phyloP scores from a whole-genome alignment of 2,888 invertebrate genomes.

The Mythimna impura region DNA sequence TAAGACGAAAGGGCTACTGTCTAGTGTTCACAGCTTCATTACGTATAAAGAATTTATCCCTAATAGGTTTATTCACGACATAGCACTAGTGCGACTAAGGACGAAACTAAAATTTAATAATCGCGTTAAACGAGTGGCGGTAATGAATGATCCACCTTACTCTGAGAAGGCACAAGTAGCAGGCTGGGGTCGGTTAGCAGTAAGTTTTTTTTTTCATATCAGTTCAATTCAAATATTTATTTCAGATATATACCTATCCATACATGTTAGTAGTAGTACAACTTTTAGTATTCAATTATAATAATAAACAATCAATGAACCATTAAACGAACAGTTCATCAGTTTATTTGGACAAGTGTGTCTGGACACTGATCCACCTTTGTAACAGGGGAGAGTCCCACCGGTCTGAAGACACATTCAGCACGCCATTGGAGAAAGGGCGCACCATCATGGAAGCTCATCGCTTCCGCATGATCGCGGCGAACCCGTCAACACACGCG shows the following conservation, averaged over 20 bases:
- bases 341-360: too few relatives aligned
- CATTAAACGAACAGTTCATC: too few relatives aligned
- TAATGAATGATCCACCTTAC: neutral
- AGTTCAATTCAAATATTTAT: neutral
- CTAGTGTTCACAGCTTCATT: neutral
- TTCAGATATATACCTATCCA: too few relatives aligned
- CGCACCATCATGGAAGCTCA: too few relatives aligned
- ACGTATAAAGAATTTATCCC: neutral
- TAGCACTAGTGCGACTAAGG: neutral
- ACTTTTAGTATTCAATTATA: too few relatives aligned
- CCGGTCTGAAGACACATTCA: too few relatives aligned
- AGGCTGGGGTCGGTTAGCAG: constrained; percentile 26
- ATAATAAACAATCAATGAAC: neutral
- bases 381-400: too few relatives aligned
- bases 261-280: too few relatives aligned
- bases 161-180: constrained; percentile 11
- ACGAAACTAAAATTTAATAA: neutral
- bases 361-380: too few relatives aligned
- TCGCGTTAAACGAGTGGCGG: neutral
- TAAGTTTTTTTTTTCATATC: constrained; percentile 5
- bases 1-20: neutral
- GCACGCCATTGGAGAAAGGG: too few relatives aligned
- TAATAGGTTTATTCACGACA: neutral
- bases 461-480: too few relatives aligned
- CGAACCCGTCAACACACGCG: too few relatives aligned